These are phyloP conservation scores for Hylaeus anthracinus DNA, from an alignment of 1,140 invertebrate species.

Conservation along the genomic window DNA sequence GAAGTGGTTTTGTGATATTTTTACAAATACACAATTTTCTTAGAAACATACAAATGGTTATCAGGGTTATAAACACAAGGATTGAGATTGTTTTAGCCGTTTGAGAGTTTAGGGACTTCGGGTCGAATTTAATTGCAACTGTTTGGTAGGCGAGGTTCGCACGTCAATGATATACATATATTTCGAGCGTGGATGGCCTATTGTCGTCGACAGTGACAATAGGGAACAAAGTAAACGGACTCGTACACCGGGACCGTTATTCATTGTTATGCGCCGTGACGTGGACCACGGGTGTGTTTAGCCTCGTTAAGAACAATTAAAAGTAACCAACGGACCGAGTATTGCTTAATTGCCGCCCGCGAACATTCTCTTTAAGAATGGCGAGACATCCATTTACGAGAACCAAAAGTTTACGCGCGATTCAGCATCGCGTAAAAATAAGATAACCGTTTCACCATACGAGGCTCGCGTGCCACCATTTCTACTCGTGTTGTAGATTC, in stretches of 20 bases:
- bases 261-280: constrained; percentile 65
- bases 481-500: no score
- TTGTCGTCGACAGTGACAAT: constrained; percentile 40
- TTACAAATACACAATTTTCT: no score
- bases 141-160: constrained; percentile 6
- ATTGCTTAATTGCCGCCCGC: constrained; percentile 66
- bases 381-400: not conserved
- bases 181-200: constrained; percentile 24
- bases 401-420: not conserved
- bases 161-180: constrained; percentile 37
- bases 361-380: constrained; percentile 6
- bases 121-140: not conserved
- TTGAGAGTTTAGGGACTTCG: no score
- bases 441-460: no score
- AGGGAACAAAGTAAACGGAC: constrained; percentile 53
- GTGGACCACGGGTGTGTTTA: constrained; percentile 47
- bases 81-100: not conserved
- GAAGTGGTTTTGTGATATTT: no score
- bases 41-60: no score
- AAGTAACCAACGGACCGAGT: constrained; percentile 59
- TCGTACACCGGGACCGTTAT: constrained; percentile 62
- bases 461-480: no score
- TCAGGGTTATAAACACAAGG: no score
- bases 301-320: constrained; percentile 72
- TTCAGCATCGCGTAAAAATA: not conserved